Evolutionary conservation across 2,888 invertebrate genomes (phyloP), one percentile per base, ranked within the genome.

Genomic region (Andricus curvator): DNA sequence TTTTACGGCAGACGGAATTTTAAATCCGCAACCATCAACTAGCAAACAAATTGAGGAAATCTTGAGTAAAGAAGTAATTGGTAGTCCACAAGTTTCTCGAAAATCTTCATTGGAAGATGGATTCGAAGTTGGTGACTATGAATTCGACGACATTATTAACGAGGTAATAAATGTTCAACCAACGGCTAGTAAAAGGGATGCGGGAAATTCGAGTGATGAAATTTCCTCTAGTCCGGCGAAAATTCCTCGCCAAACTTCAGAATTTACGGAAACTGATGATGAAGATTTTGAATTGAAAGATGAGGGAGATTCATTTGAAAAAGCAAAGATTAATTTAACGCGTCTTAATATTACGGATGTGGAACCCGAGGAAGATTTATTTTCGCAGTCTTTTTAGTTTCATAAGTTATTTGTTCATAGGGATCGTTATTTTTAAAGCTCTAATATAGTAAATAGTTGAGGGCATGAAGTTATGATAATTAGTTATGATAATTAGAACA

Each of bases 211-310:
- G 25, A 62, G 2, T 25, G 25, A 13, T 25, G 22, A 25, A 25
- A 25, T 15, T 4, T 25, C 13, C 1, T 5, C 22, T 25, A 62
- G 25, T 25, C 62, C 62, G 1, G 25, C 25, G 15, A 62, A 62
- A 29, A 25, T 22, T 22, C 3, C 25, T 62, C 25, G 15, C 5
- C 5, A 56, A 56, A n/a, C 56, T 56, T 13, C 4, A 9, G 11
- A 15, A 22, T 60, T 29, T 29, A 22, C 11, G 22, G 64, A 64
- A 29, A 64, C 25, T 64, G 64, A 64, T 64, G 25, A 64, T 64
- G 64, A 64, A 22, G 64, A 64, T 17, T 64, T 64, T 25, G 64
- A 64, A 64, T 17, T 64, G 15, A 64, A 64, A 17, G 64, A 64
- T 29, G 64, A 64, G 17, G 64, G 29, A 25, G 64, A 64, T 64